Percentiles rank a stretch among this genome's conserved stretches.
phyloP scores from a whole-genome alignment of 2,888 invertebrate species.

The Ormyrus rosae region DNA sequence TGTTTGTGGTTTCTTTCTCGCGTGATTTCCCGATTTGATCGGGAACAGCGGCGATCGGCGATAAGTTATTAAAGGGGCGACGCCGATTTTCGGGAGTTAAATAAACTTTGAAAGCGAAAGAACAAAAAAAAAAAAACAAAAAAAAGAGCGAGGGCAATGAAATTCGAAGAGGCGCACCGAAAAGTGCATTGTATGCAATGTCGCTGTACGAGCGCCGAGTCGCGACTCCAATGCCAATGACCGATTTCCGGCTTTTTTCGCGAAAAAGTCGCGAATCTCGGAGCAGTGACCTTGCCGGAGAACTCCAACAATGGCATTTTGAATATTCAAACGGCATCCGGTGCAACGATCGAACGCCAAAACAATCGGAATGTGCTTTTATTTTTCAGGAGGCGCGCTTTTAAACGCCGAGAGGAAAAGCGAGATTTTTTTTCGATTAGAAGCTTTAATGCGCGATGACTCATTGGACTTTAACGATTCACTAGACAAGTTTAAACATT shows the following conservation, averaged over 20 bases:
- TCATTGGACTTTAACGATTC: too few species aligned
- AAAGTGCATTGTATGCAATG: slow-evolving; percentile 49
- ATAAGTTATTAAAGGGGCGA: slow-evolving; percentile 49
- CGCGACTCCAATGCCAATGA: slow-evolving; percentile 57
- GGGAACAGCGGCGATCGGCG: slow-evolving; percentile 12
- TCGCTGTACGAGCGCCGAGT: not conserved
- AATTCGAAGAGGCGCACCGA: slow-evolving; percentile 9
- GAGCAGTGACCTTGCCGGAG: slow-evolving; percentile 69
- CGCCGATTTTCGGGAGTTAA: slow-evolving; percentile 37
- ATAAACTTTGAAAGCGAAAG: not conserved
- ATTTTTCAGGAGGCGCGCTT: slow-evolving; percentile 16
- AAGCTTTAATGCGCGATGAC: too few species aligned
- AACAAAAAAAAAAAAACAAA: not conserved
- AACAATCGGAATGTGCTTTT: slow-evolving; percentile 56
- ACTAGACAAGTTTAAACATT: too few species aligned
- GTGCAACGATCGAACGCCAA: slow-evolving; percentile 61
- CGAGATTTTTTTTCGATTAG: too few species aligned
- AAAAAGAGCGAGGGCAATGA: slow-evolving; percentile 5
- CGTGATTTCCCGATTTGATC: too few species aligned
- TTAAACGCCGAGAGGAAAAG: too few species aligned
- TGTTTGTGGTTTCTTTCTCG: too few species aligned
- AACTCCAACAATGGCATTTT: slow-evolving; percentile 66
- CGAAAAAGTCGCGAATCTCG: slow-evolving; percentile 59
- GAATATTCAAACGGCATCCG: slow-evolving; percentile 71
- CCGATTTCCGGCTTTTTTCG: slow-evolving; percentile 62